Evolutionary conservation across 2,113 vertebrate genomes (phyloP).

Genomic region (Megaceryle torquata): DNA sequence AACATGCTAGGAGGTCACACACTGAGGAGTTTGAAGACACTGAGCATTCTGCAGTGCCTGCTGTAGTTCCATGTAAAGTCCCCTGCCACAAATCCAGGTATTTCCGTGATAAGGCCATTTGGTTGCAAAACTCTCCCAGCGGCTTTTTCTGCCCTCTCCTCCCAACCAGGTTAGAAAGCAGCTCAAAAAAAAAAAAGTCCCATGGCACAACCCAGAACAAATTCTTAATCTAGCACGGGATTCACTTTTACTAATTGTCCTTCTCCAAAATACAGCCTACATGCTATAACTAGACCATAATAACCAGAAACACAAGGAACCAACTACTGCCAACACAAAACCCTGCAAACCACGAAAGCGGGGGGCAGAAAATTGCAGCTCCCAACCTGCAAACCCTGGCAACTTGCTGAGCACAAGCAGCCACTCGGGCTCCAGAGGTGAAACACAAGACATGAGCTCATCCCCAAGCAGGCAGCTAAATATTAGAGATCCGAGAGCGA

Average conservation of each 20-base stretch:
- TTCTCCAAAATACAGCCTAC: fast-evolving
- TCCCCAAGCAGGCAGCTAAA: background rate
- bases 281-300: fast-evolving
- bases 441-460: fast-evolving
- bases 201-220: background rate
- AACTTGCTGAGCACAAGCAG: background rate
- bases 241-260: background rate
- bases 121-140: background rate
- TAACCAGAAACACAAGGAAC: background rate
- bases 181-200: background rate
- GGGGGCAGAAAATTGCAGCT: background rate
- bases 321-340: fast-evolving
- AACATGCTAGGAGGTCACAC: background rate
- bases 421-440: background rate
- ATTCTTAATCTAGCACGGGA: background rate
- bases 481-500: fast-evolving
- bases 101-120: background rate
- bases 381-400: background rate
- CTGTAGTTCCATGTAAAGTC: fast-evolving
- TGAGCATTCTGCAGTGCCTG: background rate
- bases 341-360: background rate
- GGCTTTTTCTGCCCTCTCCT: background rate
- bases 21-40: fast-evolving
- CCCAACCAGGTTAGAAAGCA: background rate
- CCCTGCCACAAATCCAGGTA: background rate